phyloP scores from a whole-genome alignment of 2,113 vertebrate genomes.

The Aphyosemion australe region DNA sequence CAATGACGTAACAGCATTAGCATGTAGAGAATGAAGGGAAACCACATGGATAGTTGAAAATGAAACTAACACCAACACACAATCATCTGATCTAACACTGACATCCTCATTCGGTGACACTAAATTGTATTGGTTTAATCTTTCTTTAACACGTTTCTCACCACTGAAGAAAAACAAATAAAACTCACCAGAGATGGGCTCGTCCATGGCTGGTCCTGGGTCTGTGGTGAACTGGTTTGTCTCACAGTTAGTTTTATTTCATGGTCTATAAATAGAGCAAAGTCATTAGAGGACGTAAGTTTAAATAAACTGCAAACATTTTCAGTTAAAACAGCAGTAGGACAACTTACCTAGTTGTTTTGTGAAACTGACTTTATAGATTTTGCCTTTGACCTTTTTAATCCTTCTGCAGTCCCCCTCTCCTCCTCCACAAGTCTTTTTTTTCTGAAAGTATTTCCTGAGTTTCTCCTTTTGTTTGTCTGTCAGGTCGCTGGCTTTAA shows the following conservation, averaged over 20 bases:
- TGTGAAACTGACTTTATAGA: conserved; percentile 59
- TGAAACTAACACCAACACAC: no score
- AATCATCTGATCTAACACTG: no score
- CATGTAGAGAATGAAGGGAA: no score
- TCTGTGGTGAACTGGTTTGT: background rate
- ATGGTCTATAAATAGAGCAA: conserved; percentile 36
- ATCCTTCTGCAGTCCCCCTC: conserved; percentile 49
- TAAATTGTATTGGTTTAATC: no score
- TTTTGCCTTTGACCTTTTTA: conserved; percentile 13
- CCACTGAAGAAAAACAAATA: no score
- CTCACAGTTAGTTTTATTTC: conserved; percentile 37
- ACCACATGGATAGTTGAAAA: no score
- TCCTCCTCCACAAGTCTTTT: conserved; percentile 65
- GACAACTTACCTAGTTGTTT: conserved; percentile 50
- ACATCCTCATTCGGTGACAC: no score
- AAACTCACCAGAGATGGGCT: conserved; percentile 13
- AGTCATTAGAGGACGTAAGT: background rate
- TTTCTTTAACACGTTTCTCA: no score
- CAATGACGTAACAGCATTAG: no score
- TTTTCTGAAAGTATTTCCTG: conserved; percentile 55
- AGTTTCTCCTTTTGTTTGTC: conserved; percentile 42
- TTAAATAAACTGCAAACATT: no score
- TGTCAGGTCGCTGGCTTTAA: conserved; percentile 48
- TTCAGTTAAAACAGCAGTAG: background rate
- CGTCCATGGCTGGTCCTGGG: background rate